Evolutionary conservation across 2,888 invertebrate genomes (phyloP).

Genomic region (Tholera decimalis): DNA sequence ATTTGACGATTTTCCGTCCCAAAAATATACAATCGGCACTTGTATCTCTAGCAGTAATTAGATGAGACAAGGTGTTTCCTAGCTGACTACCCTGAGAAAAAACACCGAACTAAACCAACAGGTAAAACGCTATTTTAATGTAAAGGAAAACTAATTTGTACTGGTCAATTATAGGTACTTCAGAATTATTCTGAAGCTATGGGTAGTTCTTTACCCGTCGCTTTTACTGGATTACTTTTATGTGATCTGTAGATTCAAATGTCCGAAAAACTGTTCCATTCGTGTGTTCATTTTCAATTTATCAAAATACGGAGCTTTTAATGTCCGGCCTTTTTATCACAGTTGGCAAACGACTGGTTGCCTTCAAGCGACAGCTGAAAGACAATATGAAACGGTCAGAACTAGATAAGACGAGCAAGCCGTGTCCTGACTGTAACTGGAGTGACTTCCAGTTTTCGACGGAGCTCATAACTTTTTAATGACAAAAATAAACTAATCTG

Average conservation of each 20-base stretch:
- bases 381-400: constrained; percentile 8
- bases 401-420: constrained; percentile 16
- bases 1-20: no score
- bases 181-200: not conserved
- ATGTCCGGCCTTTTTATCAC: constrained; percentile 2
- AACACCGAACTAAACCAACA: no score
- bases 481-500: constrained; percentile 19
- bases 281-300: not conserved
- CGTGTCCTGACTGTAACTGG: not conserved
- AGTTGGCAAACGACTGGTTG: constrained; percentile 4
- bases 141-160: no score
- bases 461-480: constrained; percentile 7
- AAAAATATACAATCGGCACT: no score
- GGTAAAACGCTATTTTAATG: no score
- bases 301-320: not conserved
- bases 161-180: no score
- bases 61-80: no score
- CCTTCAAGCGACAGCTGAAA: constrained; percentile 19
- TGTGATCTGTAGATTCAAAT: not conserved
- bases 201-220: not conserved
- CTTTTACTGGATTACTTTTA: no score
- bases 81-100: no score
- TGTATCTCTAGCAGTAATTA: no score
- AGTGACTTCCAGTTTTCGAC: constrained; percentile 7
- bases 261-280: not conserved